These are phyloP conservation scores for Athene noctua DNA, from an alignment of 2,113 vertebrate species.

Conservation along the genomic window DNA sequence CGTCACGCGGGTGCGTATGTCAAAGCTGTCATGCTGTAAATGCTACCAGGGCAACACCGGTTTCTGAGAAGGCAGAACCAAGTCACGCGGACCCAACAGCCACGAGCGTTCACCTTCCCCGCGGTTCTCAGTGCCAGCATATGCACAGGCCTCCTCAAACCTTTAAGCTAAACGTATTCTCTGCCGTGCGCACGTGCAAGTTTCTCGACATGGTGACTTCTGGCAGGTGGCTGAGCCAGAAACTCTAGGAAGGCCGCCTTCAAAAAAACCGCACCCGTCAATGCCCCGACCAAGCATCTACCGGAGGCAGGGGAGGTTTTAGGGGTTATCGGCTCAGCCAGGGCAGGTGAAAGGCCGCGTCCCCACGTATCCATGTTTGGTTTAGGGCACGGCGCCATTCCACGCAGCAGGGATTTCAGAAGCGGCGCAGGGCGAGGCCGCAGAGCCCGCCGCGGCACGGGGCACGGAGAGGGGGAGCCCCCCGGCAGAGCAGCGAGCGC, in stretches of 20 bases:
- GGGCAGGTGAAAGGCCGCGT: neutral
- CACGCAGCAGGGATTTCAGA: accelerated
- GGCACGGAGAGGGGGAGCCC: neutral
- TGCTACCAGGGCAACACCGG: neutral
- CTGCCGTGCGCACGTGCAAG: accelerated
- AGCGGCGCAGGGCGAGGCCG: neutral
- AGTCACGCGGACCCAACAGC: neutral
- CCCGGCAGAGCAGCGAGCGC: neutral
- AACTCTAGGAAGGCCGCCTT: accelerated
- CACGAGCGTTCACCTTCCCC: accelerated
- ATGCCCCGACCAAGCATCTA: accelerated
- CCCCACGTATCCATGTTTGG: accelerated
- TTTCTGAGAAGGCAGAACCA: neutral
- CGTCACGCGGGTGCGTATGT: accelerated
- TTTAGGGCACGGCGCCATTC: neutral
- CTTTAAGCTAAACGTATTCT: accelerated
- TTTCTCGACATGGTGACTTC: neutral
- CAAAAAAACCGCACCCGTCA: no score
- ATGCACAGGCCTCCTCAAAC: neutral
- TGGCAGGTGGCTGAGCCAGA: neutral
- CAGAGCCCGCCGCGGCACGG: no score
- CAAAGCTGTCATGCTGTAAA: neutral
- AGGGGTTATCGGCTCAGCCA: accelerated
- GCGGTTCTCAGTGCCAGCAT: neutral
- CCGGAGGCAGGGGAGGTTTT: no score